These are phyloP conservation scores for Balearica regulorum DNA, from an alignment of 2,797 vertebrate genomes.

Conservation along the genomic window DNA sequence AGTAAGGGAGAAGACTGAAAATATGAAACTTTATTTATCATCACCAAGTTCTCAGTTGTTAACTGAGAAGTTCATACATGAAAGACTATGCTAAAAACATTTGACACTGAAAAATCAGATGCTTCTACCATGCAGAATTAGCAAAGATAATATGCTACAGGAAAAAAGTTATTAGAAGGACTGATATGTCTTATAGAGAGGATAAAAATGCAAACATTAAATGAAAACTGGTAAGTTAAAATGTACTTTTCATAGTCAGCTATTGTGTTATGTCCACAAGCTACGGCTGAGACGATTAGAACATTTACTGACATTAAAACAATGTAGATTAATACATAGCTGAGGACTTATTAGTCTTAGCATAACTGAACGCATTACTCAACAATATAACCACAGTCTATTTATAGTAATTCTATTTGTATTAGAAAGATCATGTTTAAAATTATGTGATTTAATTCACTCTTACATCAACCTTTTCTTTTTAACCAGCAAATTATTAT, in stretches of 20 bases:
- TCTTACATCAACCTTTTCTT: slow-evolving; percentile 40
- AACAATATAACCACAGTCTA: slow-evolving; percentile 14
- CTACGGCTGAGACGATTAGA: slow-evolving; percentile 57
- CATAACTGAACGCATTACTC: slow-evolving; percentile 44
- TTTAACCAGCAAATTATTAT: slow-evolving; percentile 49
- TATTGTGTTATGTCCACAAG: slow-evolving; percentile 17
- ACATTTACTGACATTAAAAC: slow-evolving; percentile 48
- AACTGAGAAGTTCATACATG: not conserved
- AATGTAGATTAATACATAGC: slow-evolving; percentile 26
- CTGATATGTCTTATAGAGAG: not conserved
- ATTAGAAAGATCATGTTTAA: slow-evolving; percentile 37
- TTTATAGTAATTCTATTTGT: slow-evolving; percentile 56
- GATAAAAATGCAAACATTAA: not conserved
- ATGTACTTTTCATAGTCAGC: slow-evolving; percentile 12
- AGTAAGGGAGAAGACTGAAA: slow-evolving; percentile 1
- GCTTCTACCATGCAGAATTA: not conserved
- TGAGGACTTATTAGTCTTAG: slow-evolving; percentile 32
- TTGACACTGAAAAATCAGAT: not conserved
- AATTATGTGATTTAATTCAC: slow-evolving; percentile 47
- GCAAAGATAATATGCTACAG: not conserved
- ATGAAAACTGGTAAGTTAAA: slow-evolving; percentile 11
- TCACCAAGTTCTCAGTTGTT: not conserved
- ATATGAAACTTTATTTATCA: not conserved
- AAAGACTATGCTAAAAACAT: not conserved
- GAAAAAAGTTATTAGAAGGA: not conserved